Base-by-base conservation (phyloP, 2,113 vertebrate genomes). In the Procapra przewalskii region DNA sequence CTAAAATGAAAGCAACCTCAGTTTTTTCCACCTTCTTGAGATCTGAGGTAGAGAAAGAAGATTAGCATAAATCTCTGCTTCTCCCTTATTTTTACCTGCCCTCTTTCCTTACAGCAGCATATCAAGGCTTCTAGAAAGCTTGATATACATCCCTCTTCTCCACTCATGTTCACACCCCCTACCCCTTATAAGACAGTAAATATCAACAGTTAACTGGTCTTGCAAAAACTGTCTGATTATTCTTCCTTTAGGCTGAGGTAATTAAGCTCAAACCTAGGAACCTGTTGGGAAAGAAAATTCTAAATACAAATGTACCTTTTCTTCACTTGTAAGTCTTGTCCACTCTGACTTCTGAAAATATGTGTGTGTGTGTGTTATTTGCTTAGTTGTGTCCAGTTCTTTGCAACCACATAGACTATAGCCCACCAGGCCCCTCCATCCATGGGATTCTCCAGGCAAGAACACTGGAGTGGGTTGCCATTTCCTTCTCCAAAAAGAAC, bases 231-330 rank as follows among this genome's bases (percentile, higher is more conserved):
- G 36, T 75, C 88, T 43, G 14, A 48, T 60, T 94, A 88, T 95
- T 97, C 77, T 79, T 93, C 96, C 86, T 91, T 97, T 97, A 91
- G 40, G 60, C 80, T 77, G 40, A 92, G 17, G 17, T 95, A 96
- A 92, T 95, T 95, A 96, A 95, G 8, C 43, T 94, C 43, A 91
- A 97, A 96, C 27, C 50, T 91, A 93, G 83, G 48, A 88, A 67
- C 17, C 29, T 48, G 25, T 92, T 88, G 77, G 82, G 86, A 96
- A 93, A 71, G 67, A 54, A 96, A 85, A 96, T 97, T 96, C 36
- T 60, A 43, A 94, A 93, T 59, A 55, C 87, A 96, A 96, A 93
- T 93, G 33, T 81, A 82, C 10, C 23, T 95, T 97, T 97, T 94
- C 81, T 92, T 96, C 14, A 55, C 43, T 91, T 97, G 54, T 86